Evolutionary conservation across 2,113 vertebrate species (phyloP).

Genomic region (Actenoides lindsayi): DNA sequence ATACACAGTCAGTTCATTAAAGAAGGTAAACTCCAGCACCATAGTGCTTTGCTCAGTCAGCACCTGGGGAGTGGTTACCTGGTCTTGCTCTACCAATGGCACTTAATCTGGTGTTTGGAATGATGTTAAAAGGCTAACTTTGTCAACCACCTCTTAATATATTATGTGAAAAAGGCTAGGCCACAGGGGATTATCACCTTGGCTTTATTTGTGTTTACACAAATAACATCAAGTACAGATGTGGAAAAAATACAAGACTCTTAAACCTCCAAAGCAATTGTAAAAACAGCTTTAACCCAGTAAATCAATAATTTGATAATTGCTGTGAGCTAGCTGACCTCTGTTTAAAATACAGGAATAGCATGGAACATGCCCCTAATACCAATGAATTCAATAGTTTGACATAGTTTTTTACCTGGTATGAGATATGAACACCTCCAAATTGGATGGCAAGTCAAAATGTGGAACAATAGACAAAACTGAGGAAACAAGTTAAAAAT

Average conservation of each 20-base stretch:
- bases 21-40: not conserved
- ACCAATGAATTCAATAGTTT: constrained; percentile 15
- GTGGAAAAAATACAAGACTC: constrained; percentile 44
- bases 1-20: constrained; percentile 21
- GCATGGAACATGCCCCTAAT: not conserved
- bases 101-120: not conserved
- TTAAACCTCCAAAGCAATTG: constrained; percentile 63
- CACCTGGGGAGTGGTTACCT: constrained; percentile 33
- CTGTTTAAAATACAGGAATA: constrained; percentile 56
- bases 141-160: constrained; percentile 34
- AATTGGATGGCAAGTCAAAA: not conserved
- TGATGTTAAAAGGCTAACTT: constrained; percentile 28
- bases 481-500: not conserved
- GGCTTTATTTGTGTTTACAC: not conserved
- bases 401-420: not conserved
- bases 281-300: constrained; percentile 46
- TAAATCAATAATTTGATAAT: constrained; percentile 74
- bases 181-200: not conserved
- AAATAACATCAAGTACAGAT: constrained; percentile 21
- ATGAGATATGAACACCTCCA: not conserved
- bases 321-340: constrained; percentile 56
- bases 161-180: not conserved
- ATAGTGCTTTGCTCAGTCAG: not conserved
- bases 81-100: not conserved
- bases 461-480: not conserved